phyloP scores from a whole-genome alignment of 2,888 invertebrate species.

The Eledona agricola region DNA sequence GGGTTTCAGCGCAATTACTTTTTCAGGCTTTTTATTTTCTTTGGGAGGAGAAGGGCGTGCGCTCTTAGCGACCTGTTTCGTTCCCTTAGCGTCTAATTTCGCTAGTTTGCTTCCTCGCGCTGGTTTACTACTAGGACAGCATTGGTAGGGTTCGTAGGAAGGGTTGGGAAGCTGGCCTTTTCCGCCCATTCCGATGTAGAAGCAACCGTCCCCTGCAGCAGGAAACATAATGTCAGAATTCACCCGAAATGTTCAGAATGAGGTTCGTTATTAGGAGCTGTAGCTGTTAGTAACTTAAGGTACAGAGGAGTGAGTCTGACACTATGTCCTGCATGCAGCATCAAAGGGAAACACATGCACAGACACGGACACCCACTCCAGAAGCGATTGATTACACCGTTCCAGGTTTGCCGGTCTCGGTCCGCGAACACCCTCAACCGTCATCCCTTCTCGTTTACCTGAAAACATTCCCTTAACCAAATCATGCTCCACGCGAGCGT shows the following conservation, averaged over 20 bases:
- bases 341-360: constrained; percentile 52
- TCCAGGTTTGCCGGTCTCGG: constrained; percentile 48
- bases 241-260: constrained; percentile 55
- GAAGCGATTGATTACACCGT: constrained; percentile 47
- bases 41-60: constrained; percentile 59
- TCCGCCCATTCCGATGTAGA: constrained; percentile 95
- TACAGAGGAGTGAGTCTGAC: constrained; percentile 61
- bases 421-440: constrained; percentile 39
- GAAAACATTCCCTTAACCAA: constrained; percentile 56
- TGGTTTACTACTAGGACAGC: constrained; percentile 88
- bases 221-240: constrained; percentile 85
- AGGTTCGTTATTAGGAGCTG: constrained; percentile 47
- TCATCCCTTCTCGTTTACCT: constrained; percentile 61
- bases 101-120: constrained; percentile 81
- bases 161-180: constrained; percentile 78
- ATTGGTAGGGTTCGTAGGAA: constrained; percentile 89
- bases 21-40: constrained; percentile 49
- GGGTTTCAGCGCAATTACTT: constrained; percentile 60
- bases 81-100: constrained; percentile 70
- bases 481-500: constrained; percentile 63
- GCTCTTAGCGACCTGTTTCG: constrained; percentile 37
- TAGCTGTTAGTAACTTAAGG: constrained; percentile 54
- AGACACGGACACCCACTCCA: constrained; percentile 58
- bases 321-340: constrained; percentile 62
- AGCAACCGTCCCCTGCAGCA: constrained; percentile 96